Evolutionary conservation across 2,888 invertebrate species (phyloP), one percentile per base, ranked within the genome.

Genomic region (Aromia moschata): DNA sequence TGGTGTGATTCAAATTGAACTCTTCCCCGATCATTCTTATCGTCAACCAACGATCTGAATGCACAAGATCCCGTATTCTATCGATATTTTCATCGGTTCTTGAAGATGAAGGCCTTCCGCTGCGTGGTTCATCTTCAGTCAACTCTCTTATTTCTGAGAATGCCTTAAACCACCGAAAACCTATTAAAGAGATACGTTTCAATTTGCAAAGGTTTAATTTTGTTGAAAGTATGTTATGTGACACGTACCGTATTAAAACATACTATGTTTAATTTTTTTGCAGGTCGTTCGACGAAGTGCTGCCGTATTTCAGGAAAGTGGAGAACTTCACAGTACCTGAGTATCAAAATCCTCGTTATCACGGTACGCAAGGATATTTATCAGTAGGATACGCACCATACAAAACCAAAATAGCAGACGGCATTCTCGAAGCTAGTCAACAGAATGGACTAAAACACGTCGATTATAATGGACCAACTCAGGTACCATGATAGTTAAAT

Each of bases 281-380:
- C 12, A 66, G 81, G 78, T 87, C 90, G 0, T 94, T 85, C 78
- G 86, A 91, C 47, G 91, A 92, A 58, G 85, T 94, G 0, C 79
- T 95, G 12, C 89, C 89, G 0, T 94, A 94, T 74, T 94, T 93
- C 77, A 89, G 88, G 76, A 95, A 95, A 79, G 91, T 80, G 36
- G 86, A 94, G 78, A 93, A 94, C 77, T 94, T 93, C 81, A 84
- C 89, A 60, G 93, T 93, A 74, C 92, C 93, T 0, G 93, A 92
- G 75, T 82, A 92, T 66, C 76, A 79, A 12, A 79, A 84, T 37
- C 66, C 73, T 2, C 76, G 76, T 1, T 84, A 82, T 60, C 86
- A 86, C 58, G 83, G 82, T 10, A 81, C 78, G 0, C 82, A 84
- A 15, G 89, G 88, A 0, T 84, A 85, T 16, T 79, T 88, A 1